Conservation (phyloP, 2,888 invertebrate genomes). For the Diadegma fenestrale region DNA sequence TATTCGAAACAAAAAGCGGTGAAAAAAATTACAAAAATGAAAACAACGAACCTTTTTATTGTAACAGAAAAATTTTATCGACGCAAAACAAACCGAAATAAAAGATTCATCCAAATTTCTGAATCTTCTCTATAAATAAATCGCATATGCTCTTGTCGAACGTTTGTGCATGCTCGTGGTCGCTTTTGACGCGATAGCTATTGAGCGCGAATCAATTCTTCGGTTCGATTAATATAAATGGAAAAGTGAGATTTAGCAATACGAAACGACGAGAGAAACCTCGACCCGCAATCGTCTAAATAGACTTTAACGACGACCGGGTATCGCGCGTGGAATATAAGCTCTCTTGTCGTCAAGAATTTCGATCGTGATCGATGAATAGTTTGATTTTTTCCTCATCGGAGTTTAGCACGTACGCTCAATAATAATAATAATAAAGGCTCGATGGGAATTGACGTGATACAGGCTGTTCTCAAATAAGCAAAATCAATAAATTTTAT, state of each 20-base stretch:
- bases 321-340: background rate
- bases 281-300: constrained; percentile 61
- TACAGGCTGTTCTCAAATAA: background rate
- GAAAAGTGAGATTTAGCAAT: constrained; percentile 30
- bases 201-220: constrained; percentile 36
- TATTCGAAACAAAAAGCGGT: background rate
- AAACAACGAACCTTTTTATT: background rate
- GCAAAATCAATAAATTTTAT: background rate
- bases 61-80: background rate
- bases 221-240: constrained; percentile 35
- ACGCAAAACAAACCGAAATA: background rate
- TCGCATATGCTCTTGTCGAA: background rate
- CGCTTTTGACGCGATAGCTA: constrained; percentile 3
- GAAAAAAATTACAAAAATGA: background rate
- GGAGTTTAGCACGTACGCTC: background rate
- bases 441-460: background rate
- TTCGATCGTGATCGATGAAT: background rate
- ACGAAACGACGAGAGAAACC: constrained; percentile 33
- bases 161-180: background rate
- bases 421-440: background rate
- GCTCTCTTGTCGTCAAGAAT: background rate
- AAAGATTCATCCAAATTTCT: background rate
- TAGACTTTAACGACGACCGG: constrained; percentile 33
- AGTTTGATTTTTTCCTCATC: background rate
- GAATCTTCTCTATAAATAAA: background rate